Percentiles rank a stretch among this genome's conserved stretches.
Evolutionary conservation across 2,113 vertebrate species (phyloP).

Genomic region (Etheostoma cragini): DNA sequence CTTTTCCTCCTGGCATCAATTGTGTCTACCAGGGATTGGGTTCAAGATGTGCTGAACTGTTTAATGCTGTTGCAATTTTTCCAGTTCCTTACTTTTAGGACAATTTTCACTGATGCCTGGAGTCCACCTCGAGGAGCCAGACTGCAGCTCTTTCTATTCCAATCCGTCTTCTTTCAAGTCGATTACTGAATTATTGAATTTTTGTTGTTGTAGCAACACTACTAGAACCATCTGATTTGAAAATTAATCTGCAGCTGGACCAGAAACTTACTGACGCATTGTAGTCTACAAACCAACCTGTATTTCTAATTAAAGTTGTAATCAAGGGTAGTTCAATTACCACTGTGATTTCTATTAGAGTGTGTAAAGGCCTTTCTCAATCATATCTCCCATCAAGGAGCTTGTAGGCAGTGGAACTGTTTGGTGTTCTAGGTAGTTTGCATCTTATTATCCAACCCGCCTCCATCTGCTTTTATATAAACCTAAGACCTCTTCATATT

Average conservation of each 20-base stretch:
- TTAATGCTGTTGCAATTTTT: constrained; percentile 52
- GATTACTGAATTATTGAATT: constrained; percentile 29
- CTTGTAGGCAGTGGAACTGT: constrained; percentile 27
- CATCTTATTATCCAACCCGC: constrained; percentile 43
- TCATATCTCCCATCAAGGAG: constrained; percentile 13
- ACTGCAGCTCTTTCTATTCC: constrained; percentile 31
- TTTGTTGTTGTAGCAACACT: constrained; percentile 27
- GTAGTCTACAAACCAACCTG: background rate
- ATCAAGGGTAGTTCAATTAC: constrained; percentile 15
- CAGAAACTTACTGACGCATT: background rate
- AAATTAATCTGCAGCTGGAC: background rate
- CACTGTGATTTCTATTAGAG: background rate
- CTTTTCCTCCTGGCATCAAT: background rate
- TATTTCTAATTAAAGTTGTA: constrained; percentile 28
- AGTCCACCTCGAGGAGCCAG: constrained; percentile 50
- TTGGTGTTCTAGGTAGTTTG: constrained; percentile 33
- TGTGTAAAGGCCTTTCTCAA: constrained; percentile 10
- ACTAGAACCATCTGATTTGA: background rate
- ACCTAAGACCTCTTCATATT: constrained; percentile 30
- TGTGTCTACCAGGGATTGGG: constrained; percentile 32
- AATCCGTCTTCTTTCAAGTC: constrained; percentile 47
- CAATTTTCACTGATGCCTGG: constrained; percentile 21
- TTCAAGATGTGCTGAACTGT: constrained; percentile 20
- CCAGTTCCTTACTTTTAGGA: constrained; percentile 7
- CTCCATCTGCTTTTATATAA: constrained; percentile 49